Percentiles rank a stretch among this genome's conserved stretches.
Conservation (phyloP, 2,888 invertebrate species). For the Tetragnatha montana region DNA sequence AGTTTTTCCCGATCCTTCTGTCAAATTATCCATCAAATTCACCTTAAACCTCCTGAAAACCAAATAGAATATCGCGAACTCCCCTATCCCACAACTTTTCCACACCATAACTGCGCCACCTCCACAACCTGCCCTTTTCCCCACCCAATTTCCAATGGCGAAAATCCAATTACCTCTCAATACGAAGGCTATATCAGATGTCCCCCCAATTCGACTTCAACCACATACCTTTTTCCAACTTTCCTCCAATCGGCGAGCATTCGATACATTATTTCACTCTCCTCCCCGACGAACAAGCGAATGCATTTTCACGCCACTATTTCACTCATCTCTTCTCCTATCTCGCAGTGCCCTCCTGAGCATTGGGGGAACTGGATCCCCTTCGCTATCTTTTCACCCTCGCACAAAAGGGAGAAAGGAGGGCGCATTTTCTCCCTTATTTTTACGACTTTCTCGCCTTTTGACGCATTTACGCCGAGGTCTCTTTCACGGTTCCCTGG, state of each 20-base stretch:
- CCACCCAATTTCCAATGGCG: background rate
- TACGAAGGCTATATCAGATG: background rate
- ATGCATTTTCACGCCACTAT: conserved; percentile 21
- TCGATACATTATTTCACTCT: conserved; percentile 41
- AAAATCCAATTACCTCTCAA: background rate
- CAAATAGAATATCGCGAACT: background rate
- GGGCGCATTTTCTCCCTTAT: conserved; percentile 7
- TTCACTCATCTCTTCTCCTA: conserved; percentile 22
- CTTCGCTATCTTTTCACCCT: conserved; percentile 26
- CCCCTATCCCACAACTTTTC: background rate
- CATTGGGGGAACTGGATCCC: conserved; percentile 20
- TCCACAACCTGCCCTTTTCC: background rate
- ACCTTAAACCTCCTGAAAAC: no score
- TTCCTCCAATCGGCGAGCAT: conserved; percentile 11
- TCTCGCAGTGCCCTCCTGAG: conserved; percentile 14
- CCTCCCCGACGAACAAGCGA: background rate
- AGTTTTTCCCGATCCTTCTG: no score
- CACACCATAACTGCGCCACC: background rate
- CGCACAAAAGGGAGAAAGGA: conserved; percentile 26
- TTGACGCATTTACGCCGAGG: conserved; percentile 23
- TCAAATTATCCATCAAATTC: no score
- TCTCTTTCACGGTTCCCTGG: conserved; percentile 29
- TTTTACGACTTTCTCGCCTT: conserved; percentile 20
- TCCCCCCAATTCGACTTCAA: background rate
- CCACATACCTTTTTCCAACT: conserved; percentile 3